A percentile compares a stretch with the other conserved stretches of the same genome.
phyloP scores from a whole-genome alignment of 1,140 invertebrate genomes.

The Branchinecta lindahli region DNA sequence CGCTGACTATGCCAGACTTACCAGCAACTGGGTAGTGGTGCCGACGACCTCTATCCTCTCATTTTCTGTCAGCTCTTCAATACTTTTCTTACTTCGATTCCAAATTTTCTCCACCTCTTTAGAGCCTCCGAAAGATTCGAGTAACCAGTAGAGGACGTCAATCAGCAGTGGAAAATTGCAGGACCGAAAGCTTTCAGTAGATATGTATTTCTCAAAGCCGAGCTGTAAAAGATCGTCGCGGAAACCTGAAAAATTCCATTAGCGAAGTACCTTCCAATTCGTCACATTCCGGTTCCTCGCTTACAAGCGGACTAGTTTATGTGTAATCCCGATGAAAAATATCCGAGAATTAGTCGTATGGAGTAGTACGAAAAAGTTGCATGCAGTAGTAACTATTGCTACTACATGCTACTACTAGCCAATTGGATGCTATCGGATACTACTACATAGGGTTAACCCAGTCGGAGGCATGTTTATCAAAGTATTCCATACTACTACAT shows the following conservation, averaged over 20 bases:
- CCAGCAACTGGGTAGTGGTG: not conserved
- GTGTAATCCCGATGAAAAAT: no score
- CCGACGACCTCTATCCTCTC: not conserved
- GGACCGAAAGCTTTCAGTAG: not conserved
- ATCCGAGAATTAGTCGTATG: no score
- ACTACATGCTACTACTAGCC: no score
- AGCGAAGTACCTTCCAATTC: no score
- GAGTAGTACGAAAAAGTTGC: no score
- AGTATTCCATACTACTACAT: no score
- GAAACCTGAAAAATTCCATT: not conserved
- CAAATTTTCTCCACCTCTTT: not conserved
- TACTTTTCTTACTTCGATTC: not conserved
- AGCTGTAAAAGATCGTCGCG: not conserved
- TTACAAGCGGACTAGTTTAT: no score
- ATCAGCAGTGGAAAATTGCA: not conserved
- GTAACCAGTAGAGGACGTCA: not conserved
- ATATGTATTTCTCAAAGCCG: not conserved
- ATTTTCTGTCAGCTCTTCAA: not conserved
- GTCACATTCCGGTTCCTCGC: no score
- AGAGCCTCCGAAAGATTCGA: not conserved
- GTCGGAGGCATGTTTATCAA: no score
- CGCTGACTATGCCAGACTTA: not conserved
- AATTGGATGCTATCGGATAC: no score
- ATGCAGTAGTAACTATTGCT: no score
- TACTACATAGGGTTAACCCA: no score